Conservation (phyloP, 2,797 vertebrate species). For the Discoglossus pictus region DNA sequence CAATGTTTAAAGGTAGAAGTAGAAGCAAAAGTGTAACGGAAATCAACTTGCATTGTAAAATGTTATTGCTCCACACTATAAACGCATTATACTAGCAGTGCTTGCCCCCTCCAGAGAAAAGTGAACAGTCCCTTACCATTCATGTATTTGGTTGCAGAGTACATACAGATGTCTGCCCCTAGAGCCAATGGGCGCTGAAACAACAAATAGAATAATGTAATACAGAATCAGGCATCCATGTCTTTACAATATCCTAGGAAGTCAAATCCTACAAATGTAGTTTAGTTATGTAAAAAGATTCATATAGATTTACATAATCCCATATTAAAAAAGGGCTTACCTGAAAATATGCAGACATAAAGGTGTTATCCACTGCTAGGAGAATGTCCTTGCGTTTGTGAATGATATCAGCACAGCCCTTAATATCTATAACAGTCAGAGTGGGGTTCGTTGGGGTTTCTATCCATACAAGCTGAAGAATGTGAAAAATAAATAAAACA, state of each 20-base stretch:
- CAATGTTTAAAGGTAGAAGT: too few relatives aligned
- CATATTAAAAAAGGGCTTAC: slow-evolving; percentile 61
- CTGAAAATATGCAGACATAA: slow-evolving; percentile 97
- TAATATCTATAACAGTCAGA: slow-evolving; percentile 87
- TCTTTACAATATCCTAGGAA: too few relatives aligned
- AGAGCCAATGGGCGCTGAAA: slow-evolving; percentile 84
- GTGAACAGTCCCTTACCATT: slow-evolving; percentile 74
- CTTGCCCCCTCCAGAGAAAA: not conserved
- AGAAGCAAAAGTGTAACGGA: too few relatives aligned
- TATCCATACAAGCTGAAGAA: slow-evolving; percentile 86
- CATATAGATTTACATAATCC: too few relatives aligned
- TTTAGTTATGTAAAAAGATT: too few relatives aligned
- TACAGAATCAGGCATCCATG: too few relatives aligned
- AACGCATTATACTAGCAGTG: too few relatives aligned
- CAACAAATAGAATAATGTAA: too few relatives aligned
- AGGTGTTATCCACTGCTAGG: slow-evolving; percentile 91
- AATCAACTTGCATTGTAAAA: too few relatives aligned
- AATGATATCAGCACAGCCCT: slow-evolving; percentile 73
- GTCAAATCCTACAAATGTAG: too few relatives aligned
- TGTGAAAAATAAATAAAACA: not conserved
- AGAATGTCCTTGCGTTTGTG: slow-evolving; percentile 77
- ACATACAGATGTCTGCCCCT: slow-evolving; percentile 93
- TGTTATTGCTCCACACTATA: too few relatives aligned
- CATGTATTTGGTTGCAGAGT: slow-evolving; percentile 95
- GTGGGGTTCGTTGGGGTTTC: slow-evolving; percentile 90